phyloP scores from a whole-genome alignment of 2,888 invertebrate species.

The Harpagoxenus sublaevis region DNA sequence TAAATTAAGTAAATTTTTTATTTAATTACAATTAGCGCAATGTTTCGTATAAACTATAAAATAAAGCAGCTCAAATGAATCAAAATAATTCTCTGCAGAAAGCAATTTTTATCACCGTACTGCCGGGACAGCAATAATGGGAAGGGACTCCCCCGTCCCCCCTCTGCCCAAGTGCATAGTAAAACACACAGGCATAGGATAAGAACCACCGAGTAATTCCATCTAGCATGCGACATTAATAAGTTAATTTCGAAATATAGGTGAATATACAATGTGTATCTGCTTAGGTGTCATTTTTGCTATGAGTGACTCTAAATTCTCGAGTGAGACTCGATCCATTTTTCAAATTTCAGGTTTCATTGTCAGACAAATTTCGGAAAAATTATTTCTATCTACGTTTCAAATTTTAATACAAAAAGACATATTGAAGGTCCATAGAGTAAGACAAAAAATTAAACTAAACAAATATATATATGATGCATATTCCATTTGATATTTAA shows the following conservation, averaged over 20 bases:
- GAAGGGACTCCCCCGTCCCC: too few relatives aligned
- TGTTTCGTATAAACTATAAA: conserved; percentile 9
- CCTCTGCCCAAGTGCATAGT: background rate
- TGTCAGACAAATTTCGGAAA: background rate
- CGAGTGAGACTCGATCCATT: background rate
- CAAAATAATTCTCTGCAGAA: background rate
- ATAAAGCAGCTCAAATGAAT: conserved; percentile 8
- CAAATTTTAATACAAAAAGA: background rate
- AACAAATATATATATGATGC: background rate
- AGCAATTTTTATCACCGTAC: conserved; percentile 14
- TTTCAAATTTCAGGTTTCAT: background rate
- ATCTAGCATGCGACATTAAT: conserved; percentile 12
- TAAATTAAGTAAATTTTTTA: conserved; percentile 1
- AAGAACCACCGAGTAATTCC: background rate
- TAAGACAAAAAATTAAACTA: background rate
- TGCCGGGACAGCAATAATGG: too few relatives aligned
- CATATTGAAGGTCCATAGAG: background rate
- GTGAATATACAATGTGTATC: background rate
- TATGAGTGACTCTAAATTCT: background rate
- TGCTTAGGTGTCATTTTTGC: background rate
- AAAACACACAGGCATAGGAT: background rate
- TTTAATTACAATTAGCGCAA: conserved; percentile 22
- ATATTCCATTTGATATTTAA: background rate
- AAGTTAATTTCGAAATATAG: background rate
- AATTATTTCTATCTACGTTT: conserved; percentile 6